phyloP scores from a whole-genome alignment of 2,888 invertebrate species.

The Tinea pellionella region DNA sequence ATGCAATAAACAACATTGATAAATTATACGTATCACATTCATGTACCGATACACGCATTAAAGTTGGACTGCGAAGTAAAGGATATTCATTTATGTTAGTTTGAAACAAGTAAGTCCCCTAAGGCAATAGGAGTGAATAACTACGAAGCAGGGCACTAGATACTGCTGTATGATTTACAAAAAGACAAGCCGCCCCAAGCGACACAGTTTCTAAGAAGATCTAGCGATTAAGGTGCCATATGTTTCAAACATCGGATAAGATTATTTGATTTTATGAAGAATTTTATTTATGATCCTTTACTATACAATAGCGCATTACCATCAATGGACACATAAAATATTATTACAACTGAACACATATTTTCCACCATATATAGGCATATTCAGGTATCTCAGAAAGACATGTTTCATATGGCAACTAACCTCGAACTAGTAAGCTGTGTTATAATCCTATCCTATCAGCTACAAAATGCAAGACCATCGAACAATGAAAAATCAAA shows the following conservation, averaged over 20 bases:
- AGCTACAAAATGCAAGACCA: neutral
- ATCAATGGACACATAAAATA: conserved; percentile 9
- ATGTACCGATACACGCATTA: conserved; percentile 7
- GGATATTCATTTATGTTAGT: conserved; percentile 21
- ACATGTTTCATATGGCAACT: neutral
- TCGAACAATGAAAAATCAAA: neutral
- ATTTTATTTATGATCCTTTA: conserved; percentile 10
- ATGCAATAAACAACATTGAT: conserved; percentile 9
- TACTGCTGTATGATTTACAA: conserved; percentile 35
- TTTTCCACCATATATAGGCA: neutral
- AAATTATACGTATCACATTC: neutral
- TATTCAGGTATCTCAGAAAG: neutral
- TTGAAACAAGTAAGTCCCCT: conserved; percentile 31
- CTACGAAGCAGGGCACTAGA: conserved; percentile 15
- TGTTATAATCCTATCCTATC: neutral
- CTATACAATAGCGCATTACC: conserved; percentile 6
- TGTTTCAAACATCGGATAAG: conserved; percentile 11
- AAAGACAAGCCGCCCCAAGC: conserved; percentile 42
- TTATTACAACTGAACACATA: neutral
- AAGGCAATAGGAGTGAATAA: conserved; percentile 11
- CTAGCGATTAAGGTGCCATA: conserved; percentile 35
- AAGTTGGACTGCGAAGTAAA: conserved; percentile 10
- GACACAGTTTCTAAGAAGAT: conserved; percentile 50
- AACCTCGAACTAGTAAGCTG: neutral
- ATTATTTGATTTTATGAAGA: conserved; percentile 11